phyloP scores from a whole-genome alignment of 2,888 invertebrate genomes.

The Ochropacha duplaris region DNA sequence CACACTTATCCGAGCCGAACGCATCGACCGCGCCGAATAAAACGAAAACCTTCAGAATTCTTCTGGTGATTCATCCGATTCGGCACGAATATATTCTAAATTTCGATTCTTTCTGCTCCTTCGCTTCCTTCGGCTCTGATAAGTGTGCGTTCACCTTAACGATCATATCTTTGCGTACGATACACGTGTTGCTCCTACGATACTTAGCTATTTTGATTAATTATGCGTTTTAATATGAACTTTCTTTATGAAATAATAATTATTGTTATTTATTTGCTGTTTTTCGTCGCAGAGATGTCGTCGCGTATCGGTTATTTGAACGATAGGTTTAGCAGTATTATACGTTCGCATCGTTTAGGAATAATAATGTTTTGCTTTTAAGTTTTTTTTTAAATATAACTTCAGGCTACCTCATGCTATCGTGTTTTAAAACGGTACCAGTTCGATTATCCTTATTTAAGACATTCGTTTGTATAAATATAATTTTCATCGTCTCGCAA shows the following conservation, averaged over 20 bases:
- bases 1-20: no score
- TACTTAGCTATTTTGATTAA: constrained; percentile 5
- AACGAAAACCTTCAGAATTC: no score
- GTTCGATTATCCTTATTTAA: constrained; percentile 18
- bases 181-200: neutral
- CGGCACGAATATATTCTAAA: no score
- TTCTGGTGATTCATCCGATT: no score
- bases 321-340: constrained; percentile 76
- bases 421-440: constrained; percentile 47
- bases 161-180: constrained; percentile 4
- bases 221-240: neutral
- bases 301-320: constrained; percentile 35
- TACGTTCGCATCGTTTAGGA: constrained; percentile 48
- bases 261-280: neutral
- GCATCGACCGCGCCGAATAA: no score
- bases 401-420: constrained; percentile 71
- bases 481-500: constrained; percentile 7
- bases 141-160: no score
- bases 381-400: constrained; percentile 44
- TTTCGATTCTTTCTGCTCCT: no score
- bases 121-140: no score
- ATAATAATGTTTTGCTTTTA: constrained; percentile 47
- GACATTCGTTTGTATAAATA: constrained; percentile 5
- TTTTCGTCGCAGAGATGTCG: constrained; percentile 4
- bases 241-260: neutral